These are phyloP conservation scores for Pangasius mekongensis DNA, from an alignment of 2,797 vertebrate species.

Conservation along the genomic window DNA sequence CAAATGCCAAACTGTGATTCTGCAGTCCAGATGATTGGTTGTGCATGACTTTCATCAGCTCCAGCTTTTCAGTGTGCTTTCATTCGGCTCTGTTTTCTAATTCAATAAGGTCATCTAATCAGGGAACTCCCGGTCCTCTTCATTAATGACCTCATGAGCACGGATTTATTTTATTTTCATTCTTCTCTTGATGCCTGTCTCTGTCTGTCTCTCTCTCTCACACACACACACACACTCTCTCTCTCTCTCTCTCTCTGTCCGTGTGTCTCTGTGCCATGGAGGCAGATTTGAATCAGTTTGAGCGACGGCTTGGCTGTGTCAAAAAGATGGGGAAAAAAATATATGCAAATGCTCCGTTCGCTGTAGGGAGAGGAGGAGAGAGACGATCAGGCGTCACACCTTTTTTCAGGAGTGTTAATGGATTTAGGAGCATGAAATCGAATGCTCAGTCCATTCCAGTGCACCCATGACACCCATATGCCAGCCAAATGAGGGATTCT, in stretches of 20 bases:
- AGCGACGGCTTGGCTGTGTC: not conserved
- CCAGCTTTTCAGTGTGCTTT: not conserved
- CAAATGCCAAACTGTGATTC: not conserved
- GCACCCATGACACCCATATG: not conserved
- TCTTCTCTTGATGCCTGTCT: not conserved
- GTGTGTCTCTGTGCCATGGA: not conserved
- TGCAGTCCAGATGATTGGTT: not conserved
- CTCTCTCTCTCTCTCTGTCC: not conserved
- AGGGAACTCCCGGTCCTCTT: not conserved
- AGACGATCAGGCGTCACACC: not conserved
- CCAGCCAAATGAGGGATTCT: not conserved
- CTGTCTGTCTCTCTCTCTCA: not conserved
- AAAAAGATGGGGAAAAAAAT: not conserved
- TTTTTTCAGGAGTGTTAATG: not conserved
- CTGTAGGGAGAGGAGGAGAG: not conserved
- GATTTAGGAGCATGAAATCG: not conserved
- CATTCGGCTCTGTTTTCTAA: not conserved
- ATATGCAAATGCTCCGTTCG: not conserved
- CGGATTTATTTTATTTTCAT: not conserved
- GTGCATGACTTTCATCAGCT: not conserved
- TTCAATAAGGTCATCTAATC: constrained; percentile 19
- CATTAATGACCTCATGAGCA: constrained; percentile 6
- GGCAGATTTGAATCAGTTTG: not conserved
- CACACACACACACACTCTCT: too few species aligned
- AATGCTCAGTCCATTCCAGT: not conserved